Base-by-base conservation (phyloP, 1,140 invertebrate species). In the Penaeus japonicus region DNA sequence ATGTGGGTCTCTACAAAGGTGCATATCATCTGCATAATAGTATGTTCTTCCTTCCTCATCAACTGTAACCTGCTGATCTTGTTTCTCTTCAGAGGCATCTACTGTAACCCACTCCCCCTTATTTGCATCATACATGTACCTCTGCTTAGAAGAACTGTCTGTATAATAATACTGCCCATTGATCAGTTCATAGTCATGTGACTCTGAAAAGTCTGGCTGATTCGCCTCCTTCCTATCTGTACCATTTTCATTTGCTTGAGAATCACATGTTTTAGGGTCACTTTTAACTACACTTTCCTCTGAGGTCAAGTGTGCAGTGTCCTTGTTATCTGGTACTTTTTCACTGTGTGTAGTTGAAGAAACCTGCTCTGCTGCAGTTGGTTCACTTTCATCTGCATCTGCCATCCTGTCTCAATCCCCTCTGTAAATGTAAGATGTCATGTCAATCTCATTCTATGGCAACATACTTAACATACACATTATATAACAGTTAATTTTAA, bases 31-130 rank as follows among this genome's bases (percentile, higher is more conserved):
- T 30, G 90, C 90, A 77, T 89, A 87, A 82, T 90, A 90, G 53
- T 89, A 90, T n/a, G 84, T 87, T 57, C 90, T 83, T 20, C 90
- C 90, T 84, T 90, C 88, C 47, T 82, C 89, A 79, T 90, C 90
- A 4, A 70, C 84, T 17, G 75, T 84, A 75, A 83, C 75, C 20
- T 87, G 27, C 24, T 83, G 77, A n/a, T 85, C 53, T 53, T 35
- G 59, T 39, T 24, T 78, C 15, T 53, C 87, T 30, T 75, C 77
- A 55, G 35, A 32, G 20, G 1, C 54, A 70, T 27, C 30, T 20
- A 30, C 73, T 24, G 73, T 54, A 20, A 86, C 55, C 90, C 90
- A 90, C 54, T 89, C 78, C 10, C 86, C 57, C 24, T 24, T 59
- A 75, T 54, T 79, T 57, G 77, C 57, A 54, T 89, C 88, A 85